phyloP scores from a whole-genome alignment of 1,140 invertebrate genomes.

The Sarcophaga bullata region DNA sequence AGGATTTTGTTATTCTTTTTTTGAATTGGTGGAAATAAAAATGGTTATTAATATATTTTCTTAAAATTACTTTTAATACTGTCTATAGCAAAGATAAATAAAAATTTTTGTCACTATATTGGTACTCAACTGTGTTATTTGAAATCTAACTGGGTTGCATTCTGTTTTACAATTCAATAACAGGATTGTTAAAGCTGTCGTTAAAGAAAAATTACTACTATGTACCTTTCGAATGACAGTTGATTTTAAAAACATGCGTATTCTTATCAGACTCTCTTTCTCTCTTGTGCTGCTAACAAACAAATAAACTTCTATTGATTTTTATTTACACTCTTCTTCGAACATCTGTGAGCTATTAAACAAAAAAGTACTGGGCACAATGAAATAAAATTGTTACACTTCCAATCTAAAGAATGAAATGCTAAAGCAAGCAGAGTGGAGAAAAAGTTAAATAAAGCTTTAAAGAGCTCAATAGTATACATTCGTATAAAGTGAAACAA shows the following conservation, averaged over 20 bases:
- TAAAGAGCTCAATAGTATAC: neutral
- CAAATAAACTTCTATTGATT: constrained; percentile 19
- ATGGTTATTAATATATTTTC: no score
- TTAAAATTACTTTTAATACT: no score
- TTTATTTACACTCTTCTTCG: neutral
- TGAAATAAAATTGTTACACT: constrained; percentile 8
- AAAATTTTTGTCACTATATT: no score
- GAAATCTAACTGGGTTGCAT: neutral
- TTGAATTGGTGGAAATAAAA: no score
- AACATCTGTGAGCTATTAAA: constrained; percentile 6
- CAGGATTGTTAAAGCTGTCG: neutral
- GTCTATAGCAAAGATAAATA: no score
- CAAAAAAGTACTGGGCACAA: neutral
- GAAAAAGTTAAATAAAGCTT: neutral
- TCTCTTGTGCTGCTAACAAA: neutral
- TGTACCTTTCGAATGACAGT: neutral
- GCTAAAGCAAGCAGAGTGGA: neutral
- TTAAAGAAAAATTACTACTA: neutral
- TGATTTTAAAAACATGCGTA: neutral
- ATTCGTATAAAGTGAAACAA: neutral
- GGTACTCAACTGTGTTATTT: no score
- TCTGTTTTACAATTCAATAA: neutral
- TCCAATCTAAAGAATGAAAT: neutral
- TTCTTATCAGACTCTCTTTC: neutral
- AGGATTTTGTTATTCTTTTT: no score